Percentiles rank a stretch among this genome's conserved stretches.
Evolutionary conservation across 1,140 invertebrate species (phyloP).

Genomic region (Brachionus paranguensis): DNA sequence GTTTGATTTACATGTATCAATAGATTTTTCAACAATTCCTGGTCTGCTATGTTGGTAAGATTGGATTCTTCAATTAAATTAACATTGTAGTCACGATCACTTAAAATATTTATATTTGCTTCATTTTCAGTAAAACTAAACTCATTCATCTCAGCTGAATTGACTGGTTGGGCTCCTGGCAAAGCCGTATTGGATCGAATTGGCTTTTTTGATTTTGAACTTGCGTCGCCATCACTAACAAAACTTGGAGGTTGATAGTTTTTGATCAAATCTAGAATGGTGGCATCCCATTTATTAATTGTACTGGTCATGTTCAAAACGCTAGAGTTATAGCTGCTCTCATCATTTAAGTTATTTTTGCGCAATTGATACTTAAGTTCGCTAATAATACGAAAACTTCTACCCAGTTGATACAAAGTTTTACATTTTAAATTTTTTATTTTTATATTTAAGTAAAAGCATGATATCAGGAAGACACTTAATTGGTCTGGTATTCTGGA

Average conservation of each 20-base stretch:
- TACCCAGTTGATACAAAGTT: not conserved
- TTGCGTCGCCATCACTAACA: not conserved
- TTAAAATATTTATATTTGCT: not conserved
- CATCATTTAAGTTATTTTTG: slow-evolving; percentile 3
- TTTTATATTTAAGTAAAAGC: not conserved
- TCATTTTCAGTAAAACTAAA: not conserved
- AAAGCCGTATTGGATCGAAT: not conserved
- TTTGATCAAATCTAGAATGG: not conserved
- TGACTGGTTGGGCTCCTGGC: not conserved
- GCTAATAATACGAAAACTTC: not conserved
- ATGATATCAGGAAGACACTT: not conserved
- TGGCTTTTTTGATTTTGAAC: not conserved
- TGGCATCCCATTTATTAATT: slow-evolving; percentile 13
- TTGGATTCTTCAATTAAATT: slow-evolving; percentile 10
- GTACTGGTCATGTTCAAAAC: not conserved
- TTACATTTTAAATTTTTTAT: not conserved
- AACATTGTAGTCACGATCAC: not conserved
- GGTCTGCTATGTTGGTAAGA: slow-evolving; percentile 4
- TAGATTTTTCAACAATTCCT: slow-evolving; percentile 15
- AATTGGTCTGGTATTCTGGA: not conserved
- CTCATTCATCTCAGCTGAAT: not conserved
- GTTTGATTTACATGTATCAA: not conserved
- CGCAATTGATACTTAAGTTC: not conserved
- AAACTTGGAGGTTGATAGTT: not conserved
- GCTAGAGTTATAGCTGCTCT: not conserved